Evolutionary conservation across 2,113 vertebrate genomes (phyloP).

Genomic region (cattle (Bos taurus)): ARS-UCD2.0 NC_037333.1:14099001-14099500

Average conservation of each 20-base stretch:
- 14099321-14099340: background rate
- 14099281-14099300: background rate
- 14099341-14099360: background rate
- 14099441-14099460: background rate
- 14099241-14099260: background rate
- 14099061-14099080: background rate
- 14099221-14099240: background rate
- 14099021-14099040: background rate
- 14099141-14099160: background rate
- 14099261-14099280: background rate
- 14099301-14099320: background rate
- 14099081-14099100: background rate
- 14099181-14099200: background rate
- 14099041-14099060: background rate
- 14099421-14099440: background rate
- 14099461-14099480: background rate
- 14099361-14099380: background rate
- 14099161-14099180: background rate
- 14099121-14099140: background rate
- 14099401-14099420: background rate
- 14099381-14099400: background rate
- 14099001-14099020: background rate
- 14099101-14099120: background rate
- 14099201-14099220: background rate
- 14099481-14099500: background rate